Evolutionary conservation across 2,113 vertebrate species (phyloP).

Genomic region (Ameiurus melas): DNA sequence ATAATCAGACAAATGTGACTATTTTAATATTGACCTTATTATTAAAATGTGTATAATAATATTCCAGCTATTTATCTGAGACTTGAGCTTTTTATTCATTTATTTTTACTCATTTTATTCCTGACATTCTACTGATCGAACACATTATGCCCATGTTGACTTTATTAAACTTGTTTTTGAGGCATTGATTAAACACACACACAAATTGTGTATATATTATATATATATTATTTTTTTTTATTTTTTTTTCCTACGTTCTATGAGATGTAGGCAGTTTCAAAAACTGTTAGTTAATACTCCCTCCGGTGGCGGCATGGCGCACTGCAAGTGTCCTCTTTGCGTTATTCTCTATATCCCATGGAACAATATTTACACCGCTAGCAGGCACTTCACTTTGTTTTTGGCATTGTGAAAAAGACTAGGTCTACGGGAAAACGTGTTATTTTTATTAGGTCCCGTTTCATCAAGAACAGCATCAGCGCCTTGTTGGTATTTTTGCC

Average conservation of each 20-base stretch:
- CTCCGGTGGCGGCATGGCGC: conserved; percentile 34
- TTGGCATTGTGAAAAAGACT: conserved; percentile 56
- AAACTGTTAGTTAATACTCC: conserved; percentile 24
- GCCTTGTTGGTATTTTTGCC: conserved; percentile 50
- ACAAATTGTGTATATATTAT: too few species aligned
- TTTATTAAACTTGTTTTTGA: background rate
- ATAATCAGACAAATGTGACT: background rate
- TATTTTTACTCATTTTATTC: too few species aligned
- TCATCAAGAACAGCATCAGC: conserved; percentile 60
- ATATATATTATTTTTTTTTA: too few species aligned
- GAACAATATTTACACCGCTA: conserved; percentile 10
- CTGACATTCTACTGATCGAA: background rate
- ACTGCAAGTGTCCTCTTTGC: conserved; percentile 25
- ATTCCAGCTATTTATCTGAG: background rate
- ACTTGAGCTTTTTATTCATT: background rate
- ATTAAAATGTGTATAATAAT: background rate
- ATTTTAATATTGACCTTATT: background rate
- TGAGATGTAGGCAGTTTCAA: background rate
- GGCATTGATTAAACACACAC: background rate
- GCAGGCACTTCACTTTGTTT: conserved; percentile 56
- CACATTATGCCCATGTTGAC: background rate
- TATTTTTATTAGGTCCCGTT: conserved; percentile 63
- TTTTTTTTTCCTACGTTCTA: too few species aligned
- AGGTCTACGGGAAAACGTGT: conserved; percentile 62
- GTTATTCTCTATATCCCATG: background rate